Base-by-base conservation (phyloP, 2,888 invertebrate genomes). In the Ceraclea dissimilis region DNA sequence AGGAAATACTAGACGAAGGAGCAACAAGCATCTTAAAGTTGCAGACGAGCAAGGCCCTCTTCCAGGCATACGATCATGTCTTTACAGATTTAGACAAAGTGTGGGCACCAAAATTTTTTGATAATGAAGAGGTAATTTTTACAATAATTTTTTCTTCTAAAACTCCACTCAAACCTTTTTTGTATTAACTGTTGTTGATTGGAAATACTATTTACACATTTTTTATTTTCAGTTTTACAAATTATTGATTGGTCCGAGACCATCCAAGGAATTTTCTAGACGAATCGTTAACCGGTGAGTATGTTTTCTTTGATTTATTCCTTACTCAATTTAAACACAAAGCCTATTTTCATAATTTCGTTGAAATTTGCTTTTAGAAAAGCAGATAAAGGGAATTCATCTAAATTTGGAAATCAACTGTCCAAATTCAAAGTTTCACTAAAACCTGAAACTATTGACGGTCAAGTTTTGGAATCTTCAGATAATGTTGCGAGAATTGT, bases 51-150 rank as follows among this genome's bases (percentile, higher is more conserved):
- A 79, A 85, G 57, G 86, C 89, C 0, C 70, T 91, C 31, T 90
- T 86, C 68, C 82, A 87, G 69, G 90, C 90, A 0, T 90, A 90
- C 66, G 86, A 90, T 65, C 83, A 86, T 68, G 85, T 86, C 1
- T 89, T 88, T 67, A 79, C 82, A 26, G 70, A 84, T 2, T 72
- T 92, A 63, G 90, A 90, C 69, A 83, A 81, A 63, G 79, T 82
- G 58, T 86, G 87, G 76, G 72, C 90, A 61, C 88, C 89, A 11
- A 79, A 84, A 65, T 92, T 91, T 73, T 83, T 89, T 69, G 88
- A 90, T 66, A 90, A 90, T 68, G 87, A 86, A 71, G 85, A 88
- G 75, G 88, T 89, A 73, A 70, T n/a, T n/a, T n/a, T 65, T 65
- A 50, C 19, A 21, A 16, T 46, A 21, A 6, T 48, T 50, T 11